phyloP scores from a whole-genome alignment of 1,140 invertebrate species.

The Prorops nasuta region DNA sequence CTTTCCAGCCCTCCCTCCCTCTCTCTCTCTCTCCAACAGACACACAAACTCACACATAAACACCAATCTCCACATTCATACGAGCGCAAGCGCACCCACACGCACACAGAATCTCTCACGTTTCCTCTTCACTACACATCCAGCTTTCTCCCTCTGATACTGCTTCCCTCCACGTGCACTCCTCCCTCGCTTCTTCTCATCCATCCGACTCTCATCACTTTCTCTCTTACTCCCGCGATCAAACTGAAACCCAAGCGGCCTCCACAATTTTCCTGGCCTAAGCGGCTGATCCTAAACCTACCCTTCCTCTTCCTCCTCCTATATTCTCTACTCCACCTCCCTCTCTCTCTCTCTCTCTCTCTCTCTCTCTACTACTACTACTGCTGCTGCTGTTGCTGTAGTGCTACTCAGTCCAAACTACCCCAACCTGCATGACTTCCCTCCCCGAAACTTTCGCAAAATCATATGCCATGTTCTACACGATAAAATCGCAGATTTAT shows the following conservation, averaged over 20 bases:
- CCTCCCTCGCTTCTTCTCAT: conserved; percentile 4
- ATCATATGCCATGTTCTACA: too few relatives aligned
- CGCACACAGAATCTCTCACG: conserved; percentile 25
- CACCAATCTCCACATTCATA: too few relatives aligned
- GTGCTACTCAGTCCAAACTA: too few relatives aligned
- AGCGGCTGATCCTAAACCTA: conserved; percentile 31
- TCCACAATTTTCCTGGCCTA: conserved; percentile 25
- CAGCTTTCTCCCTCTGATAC: conserved; percentile 7
- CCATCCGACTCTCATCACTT: too few relatives aligned
- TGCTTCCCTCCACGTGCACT: conserved; percentile 14
- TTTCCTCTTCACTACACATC: conserved; percentile 17
- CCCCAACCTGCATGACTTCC: too few relatives aligned
- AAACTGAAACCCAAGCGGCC: conserved; percentile 34
- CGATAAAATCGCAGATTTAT: too few relatives aligned
- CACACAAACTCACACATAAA: too few relatives aligned
- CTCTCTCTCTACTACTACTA: neutral
- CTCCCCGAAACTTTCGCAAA: too few relatives aligned
- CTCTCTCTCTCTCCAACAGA: conserved; percentile 21
- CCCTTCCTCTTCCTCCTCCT: conserved; percentile 11
- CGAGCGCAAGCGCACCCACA: too few relatives aligned
- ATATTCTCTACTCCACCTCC: too few relatives aligned
- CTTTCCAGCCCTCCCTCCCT: conserved; percentile 11
- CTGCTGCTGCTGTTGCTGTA: too few relatives aligned
- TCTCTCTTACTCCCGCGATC: conserved; percentile 27
- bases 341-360: neutral